Conservation (phyloP, 2,888 invertebrate species). For the Nephrotoma flavescens region DNA sequence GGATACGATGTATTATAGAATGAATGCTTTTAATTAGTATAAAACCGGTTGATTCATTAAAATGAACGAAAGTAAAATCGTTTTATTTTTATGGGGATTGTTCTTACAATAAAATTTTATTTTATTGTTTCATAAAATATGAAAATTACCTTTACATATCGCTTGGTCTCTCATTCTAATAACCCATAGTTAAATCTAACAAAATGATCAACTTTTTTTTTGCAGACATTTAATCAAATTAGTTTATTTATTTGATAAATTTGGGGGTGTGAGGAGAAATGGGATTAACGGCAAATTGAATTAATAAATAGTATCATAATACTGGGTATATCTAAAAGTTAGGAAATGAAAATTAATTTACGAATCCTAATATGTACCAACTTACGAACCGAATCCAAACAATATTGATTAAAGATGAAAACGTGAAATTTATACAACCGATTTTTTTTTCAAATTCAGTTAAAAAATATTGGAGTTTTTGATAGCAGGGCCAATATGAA, state of each 20-base stretch:
- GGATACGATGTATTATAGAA: background rate
- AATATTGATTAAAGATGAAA: too few relatives aligned
- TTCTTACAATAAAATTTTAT: background rate
- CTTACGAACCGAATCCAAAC: too few relatives aligned
- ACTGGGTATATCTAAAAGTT: too few relatives aligned
- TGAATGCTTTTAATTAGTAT: background rate
- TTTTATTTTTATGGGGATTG: background rate
- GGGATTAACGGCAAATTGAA: too few relatives aligned
- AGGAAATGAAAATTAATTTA: too few relatives aligned
- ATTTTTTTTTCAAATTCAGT: too few relatives aligned
- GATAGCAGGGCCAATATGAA: too few relatives aligned
- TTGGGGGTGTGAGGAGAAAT: too few relatives aligned
- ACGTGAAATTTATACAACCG: too few relatives aligned
- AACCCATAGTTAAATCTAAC: background rate
- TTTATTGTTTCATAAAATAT: background rate
- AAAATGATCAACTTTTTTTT: background rate
- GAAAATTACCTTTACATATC: background rate
- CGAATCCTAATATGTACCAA: too few relatives aligned
- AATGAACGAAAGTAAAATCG: background rate
- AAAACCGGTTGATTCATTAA: background rate
- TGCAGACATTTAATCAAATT: background rate
- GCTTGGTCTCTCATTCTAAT: background rate
- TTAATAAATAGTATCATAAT: too few relatives aligned
- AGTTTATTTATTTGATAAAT: background rate
- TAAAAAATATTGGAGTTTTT: too few relatives aligned